phyloP scores from a whole-genome alignment of 2,797 vertebrate genomes.

The Coregonus sp. region DNA sequence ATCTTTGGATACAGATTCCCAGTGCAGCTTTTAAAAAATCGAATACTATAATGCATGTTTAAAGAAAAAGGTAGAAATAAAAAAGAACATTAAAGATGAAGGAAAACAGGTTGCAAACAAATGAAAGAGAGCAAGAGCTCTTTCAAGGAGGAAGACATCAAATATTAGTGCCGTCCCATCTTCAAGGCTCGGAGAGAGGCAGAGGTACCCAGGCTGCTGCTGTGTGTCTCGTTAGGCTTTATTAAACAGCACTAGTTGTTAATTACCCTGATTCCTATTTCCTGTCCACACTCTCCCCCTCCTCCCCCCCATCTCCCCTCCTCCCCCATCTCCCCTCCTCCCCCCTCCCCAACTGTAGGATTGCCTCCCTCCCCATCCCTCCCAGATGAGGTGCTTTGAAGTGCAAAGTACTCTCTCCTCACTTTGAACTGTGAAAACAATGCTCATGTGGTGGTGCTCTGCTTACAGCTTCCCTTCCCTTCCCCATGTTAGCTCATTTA shows the following conservation, averaged over 20 bases:
- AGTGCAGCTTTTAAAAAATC: not conserved
- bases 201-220: slow-evolving; percentile 20
- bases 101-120: slow-evolving; percentile 25
- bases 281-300: slow-evolving; percentile 77
- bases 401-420: slow-evolving; percentile 87
- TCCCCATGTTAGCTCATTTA: slow-evolving; percentile 85
- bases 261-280: slow-evolving; percentile 89
- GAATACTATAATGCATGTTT: slow-evolving; percentile 35
- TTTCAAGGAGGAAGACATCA: slow-evolving; percentile 35
- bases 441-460: slow-evolving; percentile 78
- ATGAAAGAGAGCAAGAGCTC: slow-evolving; percentile 5
- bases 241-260: slow-evolving; percentile 88
- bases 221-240: slow-evolving; percentile 71
- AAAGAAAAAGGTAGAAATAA: slow-evolving; percentile 8
- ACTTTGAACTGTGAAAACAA: slow-evolving; percentile 87
- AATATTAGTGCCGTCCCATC: slow-evolving; percentile 52
- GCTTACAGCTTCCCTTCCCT: slow-evolving; percentile 65
- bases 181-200: slow-evolving; percentile 46
- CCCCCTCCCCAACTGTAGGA: slow-evolving; percentile 18
- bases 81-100: too few species aligned
- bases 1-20: slow-evolving; percentile 9
- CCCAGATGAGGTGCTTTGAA: slow-evolving; percentile 90
- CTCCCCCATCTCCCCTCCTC: slow-evolving; percentile 29
- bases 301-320: slow-evolving; percentile 36
- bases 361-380: slow-evolving; percentile 73